Evolutionary conservation across 2,888 invertebrate genomes (phyloP).

Genomic region (Choreutis nemorana): DNA sequence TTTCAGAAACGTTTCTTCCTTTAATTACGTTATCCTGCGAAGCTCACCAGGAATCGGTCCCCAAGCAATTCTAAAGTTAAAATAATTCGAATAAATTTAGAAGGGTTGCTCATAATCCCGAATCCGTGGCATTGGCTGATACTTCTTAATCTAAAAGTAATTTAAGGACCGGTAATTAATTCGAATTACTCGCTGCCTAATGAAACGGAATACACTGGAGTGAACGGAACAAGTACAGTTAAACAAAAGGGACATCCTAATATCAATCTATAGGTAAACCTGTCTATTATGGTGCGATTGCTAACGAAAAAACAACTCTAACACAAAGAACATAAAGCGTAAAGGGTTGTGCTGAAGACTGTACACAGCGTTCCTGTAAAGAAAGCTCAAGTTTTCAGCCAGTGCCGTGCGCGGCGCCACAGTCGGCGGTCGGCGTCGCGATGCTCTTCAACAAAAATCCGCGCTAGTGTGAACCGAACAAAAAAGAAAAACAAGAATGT

Average conservation of each 20-base stretch:
- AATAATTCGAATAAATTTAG: slow-evolving; percentile 4
- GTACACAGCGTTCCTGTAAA: too few relatives aligned
- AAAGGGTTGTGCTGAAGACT: too few relatives aligned
- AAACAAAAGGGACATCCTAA: slow-evolving; percentile 56
- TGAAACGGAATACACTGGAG: slow-evolving; percentile 42
- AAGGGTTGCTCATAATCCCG: slow-evolving; percentile 2
- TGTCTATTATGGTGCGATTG: not conserved
- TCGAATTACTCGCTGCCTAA: slow-evolving; percentile 19
- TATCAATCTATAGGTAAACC: slow-evolving; percentile 21
- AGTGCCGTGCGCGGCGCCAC: slow-evolving; percentile 62
- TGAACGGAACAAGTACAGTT: slow-evolving; percentile 36
- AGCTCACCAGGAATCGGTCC: too few relatives aligned
- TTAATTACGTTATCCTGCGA: too few relatives aligned
- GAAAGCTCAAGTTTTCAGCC: slow-evolving; percentile 35
- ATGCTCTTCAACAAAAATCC: slow-evolving; percentile 25
- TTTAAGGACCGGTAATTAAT: not conserved
- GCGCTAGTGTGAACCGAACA: slow-evolving; percentile 25
- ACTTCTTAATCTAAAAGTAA: not conserved
- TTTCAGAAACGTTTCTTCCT: too few relatives aligned
- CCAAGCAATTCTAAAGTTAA: too few relatives aligned
- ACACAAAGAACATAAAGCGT: too few relatives aligned
- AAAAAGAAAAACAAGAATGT: slow-evolving; percentile 11
- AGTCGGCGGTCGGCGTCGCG: slow-evolving; percentile 50
- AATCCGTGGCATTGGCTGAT: slow-evolving; percentile 1
- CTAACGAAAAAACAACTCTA: slow-evolving; percentile 17